These are phyloP conservation scores for Molossus molossus DNA, from an alignment of 2,797 vertebrate genomes.

Conservation along the genomic window DNA sequence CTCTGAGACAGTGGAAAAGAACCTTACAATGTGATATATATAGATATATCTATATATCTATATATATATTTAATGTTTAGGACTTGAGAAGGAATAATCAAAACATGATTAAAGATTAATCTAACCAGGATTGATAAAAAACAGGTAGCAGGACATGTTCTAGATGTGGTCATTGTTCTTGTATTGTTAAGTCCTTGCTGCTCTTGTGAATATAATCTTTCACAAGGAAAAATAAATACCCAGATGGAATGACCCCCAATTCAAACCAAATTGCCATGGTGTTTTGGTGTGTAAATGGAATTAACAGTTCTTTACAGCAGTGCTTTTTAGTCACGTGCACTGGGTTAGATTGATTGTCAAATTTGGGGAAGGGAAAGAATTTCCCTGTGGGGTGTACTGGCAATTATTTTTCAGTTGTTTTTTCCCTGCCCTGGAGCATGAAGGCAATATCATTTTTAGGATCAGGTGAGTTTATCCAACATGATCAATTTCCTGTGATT, in stretches of 20 bases:
- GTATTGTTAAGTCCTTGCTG: not conserved
- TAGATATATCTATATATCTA: not conserved
- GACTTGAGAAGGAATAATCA: not conserved
- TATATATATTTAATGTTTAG: not conserved
- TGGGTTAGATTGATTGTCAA: conserved; percentile 81
- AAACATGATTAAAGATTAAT: not conserved
- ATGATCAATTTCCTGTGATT: conserved; percentile 83
- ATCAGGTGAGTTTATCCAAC: conserved; percentile 81
- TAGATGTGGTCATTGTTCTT: not conserved
- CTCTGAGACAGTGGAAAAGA: not conserved
- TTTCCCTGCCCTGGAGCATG: conserved; percentile 80
- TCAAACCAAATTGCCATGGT: conserved; percentile 40
- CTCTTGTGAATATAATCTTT: conserved; percentile 50
- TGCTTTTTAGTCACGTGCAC: conserved; percentile 67
- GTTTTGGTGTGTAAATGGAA: conserved; percentile 70
- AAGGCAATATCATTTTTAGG: conserved; percentile 81
- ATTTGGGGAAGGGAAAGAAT: conserved; percentile 82
- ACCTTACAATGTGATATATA: not conserved
- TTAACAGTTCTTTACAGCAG: conserved; percentile 35
- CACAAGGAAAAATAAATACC: conserved; percentile 14
- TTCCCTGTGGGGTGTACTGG: conserved; percentile 80
- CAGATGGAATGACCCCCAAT: not conserved
- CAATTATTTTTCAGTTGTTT: conserved; percentile 85
- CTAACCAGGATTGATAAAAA: not conserved
- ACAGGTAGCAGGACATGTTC: not conserved